These are phyloP conservation scores for Aelia acuminata DNA, from an alignment of 2,888 invertebrate genomes.

Conservation along the genomic window DNA sequence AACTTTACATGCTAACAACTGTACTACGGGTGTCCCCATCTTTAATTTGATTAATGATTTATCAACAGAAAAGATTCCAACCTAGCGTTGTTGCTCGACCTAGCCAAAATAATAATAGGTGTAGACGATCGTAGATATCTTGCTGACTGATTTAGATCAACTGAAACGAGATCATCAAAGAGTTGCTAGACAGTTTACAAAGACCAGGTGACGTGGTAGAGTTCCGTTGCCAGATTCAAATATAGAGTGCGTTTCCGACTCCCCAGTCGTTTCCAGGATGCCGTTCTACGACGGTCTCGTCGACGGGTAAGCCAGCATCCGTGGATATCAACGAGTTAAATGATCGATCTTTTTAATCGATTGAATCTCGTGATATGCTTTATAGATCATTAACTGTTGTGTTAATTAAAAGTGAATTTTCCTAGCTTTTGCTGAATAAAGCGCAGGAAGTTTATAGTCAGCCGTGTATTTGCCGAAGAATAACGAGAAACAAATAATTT, in stretches of 20 bases:
- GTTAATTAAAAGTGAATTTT: not conserved
- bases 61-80: not conserved
- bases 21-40: too few relatives aligned
- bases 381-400: not conserved
- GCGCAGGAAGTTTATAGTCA: too few relatives aligned
- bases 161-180: not conserved
- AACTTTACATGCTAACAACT: too few relatives aligned
- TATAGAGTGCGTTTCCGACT: not conserved
- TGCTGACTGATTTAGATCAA: not conserved
- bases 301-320: slow-evolving; percentile 21
- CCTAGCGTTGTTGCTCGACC: not conserved
- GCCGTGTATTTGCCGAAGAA: too few relatives aligned
- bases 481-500: too few relatives aligned
- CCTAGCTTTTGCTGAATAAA: too few relatives aligned
- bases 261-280: not conserved
- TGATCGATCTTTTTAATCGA: not conserved
- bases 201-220: not conserved
- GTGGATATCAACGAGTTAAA: not conserved
- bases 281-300: slow-evolving; percentile 7
- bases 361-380: not conserved
- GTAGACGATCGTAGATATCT: not conserved
- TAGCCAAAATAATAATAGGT: not conserved
- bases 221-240: slow-evolving; percentile 23
- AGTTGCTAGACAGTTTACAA: not conserved
- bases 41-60: too few relatives aligned